Evolutionary conservation across 2,113 vertebrate genomes (phyloP), one percentile per base, ranked within the genome.

Genomic region (Irena cyanogastra): DNA sequence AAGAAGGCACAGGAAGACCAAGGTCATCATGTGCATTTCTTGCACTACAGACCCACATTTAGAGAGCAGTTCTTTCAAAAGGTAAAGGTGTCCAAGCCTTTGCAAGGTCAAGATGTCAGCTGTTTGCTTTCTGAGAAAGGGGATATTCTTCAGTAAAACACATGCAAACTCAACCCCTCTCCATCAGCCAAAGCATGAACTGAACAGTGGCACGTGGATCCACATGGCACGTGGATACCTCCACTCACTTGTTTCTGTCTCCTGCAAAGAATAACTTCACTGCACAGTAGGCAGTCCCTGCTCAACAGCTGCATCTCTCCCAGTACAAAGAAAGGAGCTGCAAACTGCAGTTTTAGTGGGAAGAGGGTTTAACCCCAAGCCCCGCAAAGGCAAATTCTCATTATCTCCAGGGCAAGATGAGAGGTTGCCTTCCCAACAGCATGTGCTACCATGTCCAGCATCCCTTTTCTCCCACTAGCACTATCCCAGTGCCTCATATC

Each of bases 41-140:
- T 59, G 27, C 1, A 5, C 23, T 42, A 19, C 0, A 66, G 30
- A 19, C 41, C 16, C 5, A 7, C 33, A 41, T 33, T 56, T 49
- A 42, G 37, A 88, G 23, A 92, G 79, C 27, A 52, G 41, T 87
- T 42, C 39, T 30, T 77, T 77, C 16, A 22, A 59, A 64, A 71
- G 15, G 53, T 87, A 85, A 78, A 91, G 22, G 53, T 7, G 8
- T 19, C 19, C 52, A 59, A 52, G 28, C 41, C 11, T 75, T 79
- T 64, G 37, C 45, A 68, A 82, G 39, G 61, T 75, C 80, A 87
- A 84, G 17, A 72, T 8, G 16, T 24, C 24, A 60, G 49, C 35
- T 79, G 4, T 47, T 57, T 57, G 45, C 50, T 35, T 72, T 26
- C 49, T 50, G 33, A 76, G n/a, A 42, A 86, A 61, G 24, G 20